Evolutionary conservation across 1,140 invertebrate species (phyloP).

Genomic region (Drosophila sproati): DNA sequence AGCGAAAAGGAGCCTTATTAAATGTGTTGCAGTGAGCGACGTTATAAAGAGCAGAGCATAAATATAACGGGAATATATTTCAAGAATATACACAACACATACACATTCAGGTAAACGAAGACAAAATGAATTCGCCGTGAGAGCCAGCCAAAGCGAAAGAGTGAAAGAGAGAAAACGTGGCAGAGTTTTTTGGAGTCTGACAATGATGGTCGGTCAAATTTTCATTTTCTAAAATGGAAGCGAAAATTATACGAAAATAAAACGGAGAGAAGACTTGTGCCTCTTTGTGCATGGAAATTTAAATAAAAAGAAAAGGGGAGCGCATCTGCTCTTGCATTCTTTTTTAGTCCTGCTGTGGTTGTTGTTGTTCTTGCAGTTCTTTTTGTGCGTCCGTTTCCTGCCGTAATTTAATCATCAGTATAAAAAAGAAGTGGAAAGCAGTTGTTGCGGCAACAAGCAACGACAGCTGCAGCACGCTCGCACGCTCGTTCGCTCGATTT

Average conservation of each 20-base stretch:
- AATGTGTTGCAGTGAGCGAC: conserved; percentile 68
- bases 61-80: conserved; percentile 66
- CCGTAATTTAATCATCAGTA: conserved; percentile 59
- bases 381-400: conserved; percentile 49
- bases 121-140: conserved; percentile 42
- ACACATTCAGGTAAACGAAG: conserved; percentile 24
- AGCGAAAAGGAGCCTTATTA: conserved; percentile 61
- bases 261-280: conserved; percentile 3
- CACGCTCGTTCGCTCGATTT: conserved; percentile 36
- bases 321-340: conserved; percentile 25
- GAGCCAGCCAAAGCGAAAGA: conserved; percentile 1
- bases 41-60: conserved; percentile 54
- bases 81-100: conserved; percentile 17
- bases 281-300: conserved; percentile 34
- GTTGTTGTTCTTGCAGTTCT: conserved; percentile 11
- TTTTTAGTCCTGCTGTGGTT: neutral
- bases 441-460: conserved; percentile 6
- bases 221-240: conserved; percentile 46
- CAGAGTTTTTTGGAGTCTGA: conserved; percentile 36
- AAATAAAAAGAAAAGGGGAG: conserved; percentile 39
- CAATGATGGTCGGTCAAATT: conserved; percentile 30
- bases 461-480: conserved; percentile 47
- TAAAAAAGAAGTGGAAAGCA: conserved; percentile 47
- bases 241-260: conserved; percentile 24
- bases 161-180: conserved; percentile 43